Base-by-base conservation (phyloP, 1,140 invertebrate genomes). In the Arion vulgaris region DNA sequence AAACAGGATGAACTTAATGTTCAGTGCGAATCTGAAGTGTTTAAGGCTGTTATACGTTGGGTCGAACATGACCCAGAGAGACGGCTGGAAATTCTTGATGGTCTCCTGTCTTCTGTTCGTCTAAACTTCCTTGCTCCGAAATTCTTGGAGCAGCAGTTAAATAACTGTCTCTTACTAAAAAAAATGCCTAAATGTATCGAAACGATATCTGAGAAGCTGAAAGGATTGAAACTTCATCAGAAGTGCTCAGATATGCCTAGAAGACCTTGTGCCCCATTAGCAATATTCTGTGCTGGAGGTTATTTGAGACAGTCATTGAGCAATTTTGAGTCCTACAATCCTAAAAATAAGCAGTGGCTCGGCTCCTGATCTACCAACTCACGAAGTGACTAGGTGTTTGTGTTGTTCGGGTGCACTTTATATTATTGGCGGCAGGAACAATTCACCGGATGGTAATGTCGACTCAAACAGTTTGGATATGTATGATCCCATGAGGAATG, bases 81-180 rank as follows among this genome's bases (percentile, higher is more conserved):
- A 80, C 93, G 97, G 69, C 94, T 96, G 82, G 94, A 95, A 9
- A 96, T 96, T 90, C 96, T 98, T 95, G 95, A 97, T 85, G 94
- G 95, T 85, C 96, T 98, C 86, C 91, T 98, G 41, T 95, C 95
- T 88, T 96, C 96, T 0, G 97, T 98, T 1, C 94, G 97, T 1
- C 97, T 97, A 89, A 96, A 98, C 89, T 97, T 96, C 92, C 93
- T 98, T 23, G 96, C 96, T n/a, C 97, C 97, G 0, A 95, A 94
- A 85, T 98, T 98, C 91, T 93, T 98, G 15, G 95, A 96, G 85
- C 96, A 97, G 82, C 97, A 98, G 93, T 96, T 98, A 94, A 96
- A 95, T 86, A 96, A 96, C 87, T 98, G 97, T 92, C 95, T 96
- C 68, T 94, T 98, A 1, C 91, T 98, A n/a, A 85, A 89, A 73